phyloP scores from a whole-genome alignment of 2,888 invertebrate species.

The Pilophorus perplexus region DNA sequence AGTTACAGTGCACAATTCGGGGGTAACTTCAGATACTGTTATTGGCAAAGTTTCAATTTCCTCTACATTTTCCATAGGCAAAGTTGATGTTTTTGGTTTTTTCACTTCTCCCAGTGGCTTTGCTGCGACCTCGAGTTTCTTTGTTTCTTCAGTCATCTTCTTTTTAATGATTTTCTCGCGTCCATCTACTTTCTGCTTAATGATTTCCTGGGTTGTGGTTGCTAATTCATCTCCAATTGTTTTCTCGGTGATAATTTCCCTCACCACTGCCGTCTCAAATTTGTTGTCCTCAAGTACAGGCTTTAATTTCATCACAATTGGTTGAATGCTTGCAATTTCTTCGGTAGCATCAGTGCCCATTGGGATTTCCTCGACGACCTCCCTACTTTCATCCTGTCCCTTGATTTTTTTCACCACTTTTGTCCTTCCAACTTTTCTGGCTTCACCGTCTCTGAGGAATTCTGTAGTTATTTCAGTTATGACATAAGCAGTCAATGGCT shows the following conservation, averaged over 20 bases:
- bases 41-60: slow-evolving; percentile 52
- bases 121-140: slow-evolving; percentile 46
- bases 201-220: neutral
- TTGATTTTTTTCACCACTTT: slow-evolving; percentile 50
- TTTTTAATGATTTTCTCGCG: slow-evolving; percentile 41
- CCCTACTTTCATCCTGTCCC: slow-evolving; percentile 31
- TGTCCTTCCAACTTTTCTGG: slow-evolving; percentile 54
- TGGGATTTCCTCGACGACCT: slow-evolving; percentile 48
- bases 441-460: slow-evolving; percentile 51
- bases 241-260: slow-evolving; percentile 50
- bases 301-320: slow-evolving; percentile 50
- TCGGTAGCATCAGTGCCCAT: slow-evolving; percentile 42
- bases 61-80: slow-evolving; percentile 52
- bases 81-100: slow-evolving; percentile 48
- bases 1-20: too few species aligned
- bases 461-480: slow-evolving; percentile 48
- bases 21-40: slow-evolving; percentile 51
- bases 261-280: slow-evolving; percentile 54
- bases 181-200: slow-evolving; percentile 24
- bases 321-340: slow-evolving; percentile 47
- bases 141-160: too few species aligned
- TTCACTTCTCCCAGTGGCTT: slow-evolving; percentile 48
- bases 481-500: slow-evolving; percentile 54
- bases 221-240: slow-evolving; percentile 31
- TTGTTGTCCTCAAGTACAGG: slow-evolving; percentile 49